These are phyloP conservation scores for Standfussiana lucernea DNA, from an alignment of 2,888 invertebrate genomes.

Conservation along the genomic window DNA sequence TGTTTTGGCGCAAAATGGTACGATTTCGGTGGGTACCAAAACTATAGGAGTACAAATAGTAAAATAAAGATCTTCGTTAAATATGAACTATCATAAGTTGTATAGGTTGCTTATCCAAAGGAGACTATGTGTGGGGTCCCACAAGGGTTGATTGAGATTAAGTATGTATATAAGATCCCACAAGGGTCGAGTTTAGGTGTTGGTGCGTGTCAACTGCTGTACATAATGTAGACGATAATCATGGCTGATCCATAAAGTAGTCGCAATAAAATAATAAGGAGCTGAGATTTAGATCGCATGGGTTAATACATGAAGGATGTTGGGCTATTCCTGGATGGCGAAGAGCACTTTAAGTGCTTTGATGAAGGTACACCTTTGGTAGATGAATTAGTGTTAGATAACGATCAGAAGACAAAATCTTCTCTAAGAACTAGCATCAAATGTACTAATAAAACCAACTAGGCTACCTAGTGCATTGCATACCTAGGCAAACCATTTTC, in stretches of 20 bases:
- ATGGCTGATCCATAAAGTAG: too few relatives aligned
- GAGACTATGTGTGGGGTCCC: background rate
- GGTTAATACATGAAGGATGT: background rate
- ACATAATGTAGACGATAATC: background rate
- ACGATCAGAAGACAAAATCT: background rate
- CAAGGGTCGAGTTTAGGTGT: background rate
- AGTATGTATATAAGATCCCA: too few relatives aligned
- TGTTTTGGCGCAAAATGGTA: background rate
- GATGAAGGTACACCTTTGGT: background rate
- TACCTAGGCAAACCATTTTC: background rate
- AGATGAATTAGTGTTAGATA: background rate
- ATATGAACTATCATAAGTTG: background rate
- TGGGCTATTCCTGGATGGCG: too few relatives aligned
- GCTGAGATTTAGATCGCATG: background rate
- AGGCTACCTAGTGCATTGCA: conserved; percentile 26
- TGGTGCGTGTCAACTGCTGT: background rate
- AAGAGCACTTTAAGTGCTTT: background rate
- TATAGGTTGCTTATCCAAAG: background rate
- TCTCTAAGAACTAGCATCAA: background rate
- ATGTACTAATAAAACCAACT: background rate
- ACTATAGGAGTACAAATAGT: too few relatives aligned
- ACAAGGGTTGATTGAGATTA: too few relatives aligned
- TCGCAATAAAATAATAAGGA: background rate
- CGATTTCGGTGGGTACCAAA: background rate
- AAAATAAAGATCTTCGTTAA: background rate